A percentile compares a stretch with the other conserved stretches of the same genome.
These are phyloP conservation scores for Myotis findleyi DNA, from an alignment of 2,797 vertebrate genomes.

Conservation along the genomic window DNA sequence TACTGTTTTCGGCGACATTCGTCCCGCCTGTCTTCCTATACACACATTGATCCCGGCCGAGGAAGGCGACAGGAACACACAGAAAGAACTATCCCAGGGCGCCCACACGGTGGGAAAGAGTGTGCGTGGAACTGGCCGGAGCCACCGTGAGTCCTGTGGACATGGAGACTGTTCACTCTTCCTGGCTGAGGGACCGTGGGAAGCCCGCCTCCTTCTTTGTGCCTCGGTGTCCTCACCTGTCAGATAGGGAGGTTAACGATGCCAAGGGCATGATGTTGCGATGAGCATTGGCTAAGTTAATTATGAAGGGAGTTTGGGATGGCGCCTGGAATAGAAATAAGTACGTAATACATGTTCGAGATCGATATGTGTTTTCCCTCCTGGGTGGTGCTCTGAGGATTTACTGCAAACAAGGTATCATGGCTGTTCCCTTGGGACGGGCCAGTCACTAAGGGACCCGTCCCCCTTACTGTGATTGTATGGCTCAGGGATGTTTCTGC, in stretches of 20 bases:
- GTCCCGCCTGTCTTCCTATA: background rate
- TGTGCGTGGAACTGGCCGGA: background rate
- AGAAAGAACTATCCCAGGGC: background rate
- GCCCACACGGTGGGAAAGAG: background rate
- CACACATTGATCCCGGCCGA: background rate
- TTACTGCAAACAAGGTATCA: conserved; percentile 67
- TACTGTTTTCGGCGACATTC: background rate
- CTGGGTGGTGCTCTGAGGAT: conserved; percentile 53
- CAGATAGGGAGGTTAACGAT: background rate
- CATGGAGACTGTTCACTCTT: background rate
- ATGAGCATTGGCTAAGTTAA: background rate
- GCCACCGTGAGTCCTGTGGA: background rate
- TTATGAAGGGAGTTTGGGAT: background rate
- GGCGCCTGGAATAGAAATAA: background rate
- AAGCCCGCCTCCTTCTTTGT: background rate
- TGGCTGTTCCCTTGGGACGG: conserved; percentile 22
- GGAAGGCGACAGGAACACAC: background rate
- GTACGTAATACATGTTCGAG: background rate
- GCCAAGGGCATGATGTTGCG: background rate
- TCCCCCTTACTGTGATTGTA: conserved; percentile 54
- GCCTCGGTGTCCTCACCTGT: background rate
- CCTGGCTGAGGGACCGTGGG: background rate
- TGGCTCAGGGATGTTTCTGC: conserved; percentile 68
- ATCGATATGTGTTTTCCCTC: conserved; percentile 28
- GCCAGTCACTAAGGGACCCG: conserved; percentile 57